Conservation (phyloP, 2,113 vertebrate genomes). For the Dolichotis patagonum region DNA sequence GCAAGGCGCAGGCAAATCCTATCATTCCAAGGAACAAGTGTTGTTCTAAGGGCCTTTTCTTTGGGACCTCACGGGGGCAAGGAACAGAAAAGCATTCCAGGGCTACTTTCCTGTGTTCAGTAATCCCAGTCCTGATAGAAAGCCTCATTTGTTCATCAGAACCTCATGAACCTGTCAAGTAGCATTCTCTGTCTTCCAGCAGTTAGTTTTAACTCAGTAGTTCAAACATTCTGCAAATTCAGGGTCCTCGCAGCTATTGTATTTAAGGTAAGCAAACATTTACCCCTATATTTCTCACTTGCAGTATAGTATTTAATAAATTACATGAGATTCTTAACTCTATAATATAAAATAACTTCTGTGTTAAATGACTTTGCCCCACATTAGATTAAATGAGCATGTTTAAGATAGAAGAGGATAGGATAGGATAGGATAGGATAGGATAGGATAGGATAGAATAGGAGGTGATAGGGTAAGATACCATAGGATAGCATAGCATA, state of each 20-base stretch:
- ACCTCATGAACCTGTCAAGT: not conserved
- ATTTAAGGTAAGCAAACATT: not conserved
- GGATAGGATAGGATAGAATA: no score
- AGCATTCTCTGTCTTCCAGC: not conserved
- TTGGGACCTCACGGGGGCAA: not conserved
- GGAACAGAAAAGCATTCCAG: not conserved
- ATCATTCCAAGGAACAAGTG: accelerated
- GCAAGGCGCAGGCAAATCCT: not conserved
- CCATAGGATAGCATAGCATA: no score
- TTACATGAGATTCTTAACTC: not conserved
- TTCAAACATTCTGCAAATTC: not conserved
- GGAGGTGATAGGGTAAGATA: no score
- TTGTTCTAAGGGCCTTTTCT: not conserved
- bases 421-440: no score
- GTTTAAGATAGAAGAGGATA: accelerated
- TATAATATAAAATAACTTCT: not conserved
- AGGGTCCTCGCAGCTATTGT: not conserved
- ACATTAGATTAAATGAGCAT: not conserved
- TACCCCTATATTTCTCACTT: not conserved
- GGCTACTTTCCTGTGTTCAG: not conserved
- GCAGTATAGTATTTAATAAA: not conserved
- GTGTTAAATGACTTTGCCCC: not conserved
- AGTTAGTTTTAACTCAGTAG: not conserved
- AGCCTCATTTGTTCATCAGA: not conserved
- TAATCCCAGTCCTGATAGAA: not conserved